Evolutionary conservation across 2,113 vertebrate species (phyloP).

Genomic region (Pituophis catenifer): DNA sequence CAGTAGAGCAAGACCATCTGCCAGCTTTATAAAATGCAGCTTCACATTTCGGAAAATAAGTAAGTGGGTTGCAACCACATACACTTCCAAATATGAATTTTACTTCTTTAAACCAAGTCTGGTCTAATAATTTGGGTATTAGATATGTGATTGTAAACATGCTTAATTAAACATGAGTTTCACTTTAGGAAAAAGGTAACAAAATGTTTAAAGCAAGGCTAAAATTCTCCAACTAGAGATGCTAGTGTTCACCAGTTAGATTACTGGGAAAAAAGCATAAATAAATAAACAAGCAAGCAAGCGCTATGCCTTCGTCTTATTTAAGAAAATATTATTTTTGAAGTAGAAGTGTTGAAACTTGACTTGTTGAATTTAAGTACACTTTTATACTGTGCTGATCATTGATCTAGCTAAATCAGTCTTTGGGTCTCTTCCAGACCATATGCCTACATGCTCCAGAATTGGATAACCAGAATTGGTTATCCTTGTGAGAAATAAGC

Average conservation of each 20-base stretch:
- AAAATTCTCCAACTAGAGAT: neutral
- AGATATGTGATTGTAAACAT: neutral
- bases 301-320: neutral
- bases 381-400: neutral
- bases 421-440: neutral
- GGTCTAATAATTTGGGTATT: neutral
- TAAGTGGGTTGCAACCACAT: neutral
- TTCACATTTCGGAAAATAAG: neutral
- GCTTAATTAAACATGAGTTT: neutral
- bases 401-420: neutral
- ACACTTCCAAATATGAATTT: neutral
- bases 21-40: neutral
- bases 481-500: neutral
- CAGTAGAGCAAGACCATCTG: neutral
- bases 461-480: neutral
- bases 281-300: neutral
- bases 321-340: neutral
- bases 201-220: neutral
- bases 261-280: neutral
- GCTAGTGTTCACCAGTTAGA: neutral
- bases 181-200: neutral
- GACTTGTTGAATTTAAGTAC: neutral
- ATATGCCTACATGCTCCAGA: neutral
- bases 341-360: neutral
- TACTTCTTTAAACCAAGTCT: neutral